Evolutionary conservation across 2,113 vertebrate species (phyloP), one percentile per base, ranked within the genome.

Genomic region (Malaclemys terrapin): DNA sequence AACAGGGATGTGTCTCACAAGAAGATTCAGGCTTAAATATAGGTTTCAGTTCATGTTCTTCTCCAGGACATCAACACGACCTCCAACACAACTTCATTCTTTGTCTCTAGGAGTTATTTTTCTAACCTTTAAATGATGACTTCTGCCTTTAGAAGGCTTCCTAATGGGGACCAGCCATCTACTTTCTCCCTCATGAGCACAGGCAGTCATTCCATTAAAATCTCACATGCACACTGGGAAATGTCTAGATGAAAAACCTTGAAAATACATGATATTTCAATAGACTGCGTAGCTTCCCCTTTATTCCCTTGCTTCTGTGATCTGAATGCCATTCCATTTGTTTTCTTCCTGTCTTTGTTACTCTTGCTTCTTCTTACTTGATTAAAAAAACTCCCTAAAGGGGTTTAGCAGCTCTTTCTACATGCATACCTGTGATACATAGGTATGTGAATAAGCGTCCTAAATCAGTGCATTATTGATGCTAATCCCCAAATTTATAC

Each of bases 181-280:
- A 50, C 42, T 86, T 90, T 84, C 13, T 49, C 31, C 5, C 54
- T 84, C 31, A 19, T 80, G 57, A 90, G 1, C 45, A 82, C 45
- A 50, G 42, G 35, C 11, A 89, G 47, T 7, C 31, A 62, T 90
- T 75, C 16, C 47, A 91, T 95, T 84, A 59, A 92, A 96, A 89
- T 4, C 25, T 65, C 22, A 57, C 49, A 56, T 89, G 80, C 11
- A 95, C 29, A 45, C 54, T 83, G 80, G 72, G 72, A 78, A 90
- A 75, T 87, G 10, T 47, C 2, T 45, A 38, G 5, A 62, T 31
- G 10, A 80, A 25, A 94, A 8, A 13, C 22, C 38, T 31, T 76
- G 50, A 62, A 96, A 94, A 19, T 57, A 6, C 4, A 22, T 47
- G 8, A 35, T 65, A 80, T 93, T 92, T 93, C 69, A 57, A 45